phyloP scores from a whole-genome alignment of 2,113 vertebrate species.

The Spilogale gracilis region DNA sequence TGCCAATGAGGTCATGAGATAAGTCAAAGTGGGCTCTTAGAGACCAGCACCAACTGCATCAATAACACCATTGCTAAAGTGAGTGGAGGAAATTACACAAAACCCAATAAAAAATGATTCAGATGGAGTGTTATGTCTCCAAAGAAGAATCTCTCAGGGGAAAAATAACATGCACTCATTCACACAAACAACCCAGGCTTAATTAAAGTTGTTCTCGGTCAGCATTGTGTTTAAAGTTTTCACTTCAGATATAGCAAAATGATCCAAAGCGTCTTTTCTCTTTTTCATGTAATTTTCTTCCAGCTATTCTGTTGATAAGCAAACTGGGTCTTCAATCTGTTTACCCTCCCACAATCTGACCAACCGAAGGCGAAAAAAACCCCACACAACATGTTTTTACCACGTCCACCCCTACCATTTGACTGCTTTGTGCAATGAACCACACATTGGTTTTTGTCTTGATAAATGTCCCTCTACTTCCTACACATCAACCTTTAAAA shows the following conservation, averaged over 20 bases:
- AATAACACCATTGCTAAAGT: not conserved
- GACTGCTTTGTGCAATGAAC: not conserved
- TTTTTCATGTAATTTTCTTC: slow-evolving; percentile 36
- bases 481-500: not conserved
- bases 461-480: not conserved
- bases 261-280: not conserved
- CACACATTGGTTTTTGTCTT: not conserved
- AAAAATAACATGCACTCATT: not conserved
- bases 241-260: slow-evolving; percentile 21
- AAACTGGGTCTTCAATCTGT: slow-evolving; percentile 3
- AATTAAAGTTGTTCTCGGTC: slow-evolving; percentile 51
- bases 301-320: not conserved
- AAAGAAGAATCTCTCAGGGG: not conserved
- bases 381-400: not conserved
- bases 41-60: not conserved
- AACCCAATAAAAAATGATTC: slow-evolving; percentile 18
- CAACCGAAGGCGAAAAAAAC: not conserved
- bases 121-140: not conserved
- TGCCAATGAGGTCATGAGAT: not conserved
- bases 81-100: not conserved
- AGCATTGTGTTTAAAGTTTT: slow-evolving; percentile 2
- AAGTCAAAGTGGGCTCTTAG: not conserved
- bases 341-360: slow-evolving; percentile 40
- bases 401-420: not conserved
- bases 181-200: not conserved